These are phyloP conservation scores for Hippocampus barbouri DNA, from an alignment of 2,113 vertebrate species.

Conservation along the genomic window DNA sequence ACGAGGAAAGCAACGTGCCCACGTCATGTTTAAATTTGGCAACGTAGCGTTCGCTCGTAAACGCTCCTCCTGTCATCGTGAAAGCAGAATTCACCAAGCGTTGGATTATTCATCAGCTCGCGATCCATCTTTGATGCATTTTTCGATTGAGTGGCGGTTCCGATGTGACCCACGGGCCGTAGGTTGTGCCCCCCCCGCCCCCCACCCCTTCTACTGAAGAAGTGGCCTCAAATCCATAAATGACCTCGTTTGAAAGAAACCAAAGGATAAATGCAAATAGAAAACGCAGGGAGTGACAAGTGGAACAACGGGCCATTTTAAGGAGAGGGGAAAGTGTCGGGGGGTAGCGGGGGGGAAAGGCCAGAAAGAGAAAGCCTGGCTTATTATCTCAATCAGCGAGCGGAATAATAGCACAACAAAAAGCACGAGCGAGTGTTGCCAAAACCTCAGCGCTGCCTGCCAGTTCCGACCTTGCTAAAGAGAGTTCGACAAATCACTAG, in stretches of 20 bases:
- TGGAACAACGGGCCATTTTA: slow-evolving; percentile 66
- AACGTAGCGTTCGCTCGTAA: no score
- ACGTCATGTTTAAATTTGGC: no score
- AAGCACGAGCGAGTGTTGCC: slow-evolving; percentile 60
- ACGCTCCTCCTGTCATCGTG: no score
- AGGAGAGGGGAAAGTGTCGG: slow-evolving; percentile 51
- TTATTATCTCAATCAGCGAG: slow-evolving; percentile 78
- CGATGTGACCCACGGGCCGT: not conserved
- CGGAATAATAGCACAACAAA: slow-evolving; percentile 78
- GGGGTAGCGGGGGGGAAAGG: slow-evolving; percentile 27
- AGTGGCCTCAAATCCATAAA: not conserved
- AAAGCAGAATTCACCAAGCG: no score
- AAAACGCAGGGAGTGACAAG: slow-evolving; percentile 19
- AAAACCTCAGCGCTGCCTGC: slow-evolving; percentile 36
- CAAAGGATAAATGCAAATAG: slow-evolving; percentile 52
- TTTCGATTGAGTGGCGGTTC: not conserved
- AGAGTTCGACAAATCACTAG: slow-evolving; percentile 70
- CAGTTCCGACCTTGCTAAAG: slow-evolving; percentile 54
- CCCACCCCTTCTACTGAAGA: not conserved
- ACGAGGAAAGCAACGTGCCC: no score
- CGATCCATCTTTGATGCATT: not conserved
- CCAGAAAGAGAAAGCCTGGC: slow-evolving; percentile 60
- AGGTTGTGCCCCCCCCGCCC: not conserved
- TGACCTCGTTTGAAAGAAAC: slow-evolving; percentile 49
- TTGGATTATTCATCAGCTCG: no score